Evolutionary conservation across 2,888 invertebrate genomes (phyloP), one percentile per base, ranked within the genome.

Genomic region (Stenodema calcarata): DNA sequence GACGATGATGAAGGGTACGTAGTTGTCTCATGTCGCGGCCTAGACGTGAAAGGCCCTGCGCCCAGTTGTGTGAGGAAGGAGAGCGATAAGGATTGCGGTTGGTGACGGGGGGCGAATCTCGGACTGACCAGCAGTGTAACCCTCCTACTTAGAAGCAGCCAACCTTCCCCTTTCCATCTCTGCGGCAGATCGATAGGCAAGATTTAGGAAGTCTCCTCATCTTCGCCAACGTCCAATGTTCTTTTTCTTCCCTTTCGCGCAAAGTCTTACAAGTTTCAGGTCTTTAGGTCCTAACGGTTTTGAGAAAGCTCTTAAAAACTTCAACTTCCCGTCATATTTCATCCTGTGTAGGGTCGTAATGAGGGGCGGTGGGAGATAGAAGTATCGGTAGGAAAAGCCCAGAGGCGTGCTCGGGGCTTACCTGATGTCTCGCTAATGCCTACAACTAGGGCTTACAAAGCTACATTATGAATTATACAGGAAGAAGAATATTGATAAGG

Each of bases 151-250:
- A 78, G 78, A 78, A 78, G 23, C 78, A 23, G 62, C 23, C 62
- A 62, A 9, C 44, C 27, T 42, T 16, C 41, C 82, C 41, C 69
- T 69, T 69, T 69, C 44, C 69, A n/a, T n/a, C 82, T 69, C 82
- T 82, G 82, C 82, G 82, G 82, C 82, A 82, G 82, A 82, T 82
- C 82, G 69, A 82, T 82, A 82, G 42, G 82, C 82, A 82, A 82
- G 82, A 82, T 82, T 82, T 82, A 82, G 82, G 82, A 82, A 82
- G 82, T 69, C 82, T 69, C 6, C 78, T 14, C n/a, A 16, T 76
- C 14, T 70, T 27, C n/a, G n/a, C 16, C 75, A 44, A 35, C 73
- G n/a, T 18, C 18, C 30, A 44, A 44, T 78, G 41, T 23, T 44
- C 27, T 78, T 78, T 35, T 35, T 30, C 41, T 11, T 12, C 42